phyloP scores from a whole-genome alignment of 2,797 vertebrate genomes.

The Rhinogobio ventralis region DNA sequence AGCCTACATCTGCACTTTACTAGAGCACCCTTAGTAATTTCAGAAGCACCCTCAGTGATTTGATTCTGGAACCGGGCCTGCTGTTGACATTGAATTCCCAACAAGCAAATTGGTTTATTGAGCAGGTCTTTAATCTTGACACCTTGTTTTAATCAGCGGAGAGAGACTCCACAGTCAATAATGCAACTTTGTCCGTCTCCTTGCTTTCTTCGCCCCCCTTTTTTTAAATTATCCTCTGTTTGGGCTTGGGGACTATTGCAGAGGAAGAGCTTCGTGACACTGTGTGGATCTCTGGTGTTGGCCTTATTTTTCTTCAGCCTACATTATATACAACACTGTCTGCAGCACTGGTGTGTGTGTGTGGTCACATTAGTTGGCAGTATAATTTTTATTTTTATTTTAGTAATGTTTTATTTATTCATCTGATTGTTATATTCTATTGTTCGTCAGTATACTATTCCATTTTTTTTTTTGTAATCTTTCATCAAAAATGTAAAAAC shows the following conservation, averaged over 20 bases:
- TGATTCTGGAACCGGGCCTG: too few species aligned
- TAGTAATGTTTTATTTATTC: too few species aligned
- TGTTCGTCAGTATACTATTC: background rate
- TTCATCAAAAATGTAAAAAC: background rate
- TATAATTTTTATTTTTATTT: too few species aligned
- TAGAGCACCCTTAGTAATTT: too few species aligned
- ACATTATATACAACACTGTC: constrained; percentile 38
- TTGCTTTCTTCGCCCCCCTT: background rate
- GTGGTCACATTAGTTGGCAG: too few species aligned
- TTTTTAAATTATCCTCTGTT: background rate
- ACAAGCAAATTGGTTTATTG: constrained; percentile 69
- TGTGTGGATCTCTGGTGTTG: constrained; percentile 29
- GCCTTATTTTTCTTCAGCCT: constrained; percentile 46
- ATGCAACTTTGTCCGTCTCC: constrained; percentile 12
- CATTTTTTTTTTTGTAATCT: background rate
- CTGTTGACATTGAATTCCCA: constrained; percentile 54
- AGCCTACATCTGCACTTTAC: too few species aligned
- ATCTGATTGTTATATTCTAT: background rate
- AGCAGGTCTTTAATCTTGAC: constrained; percentile 68
- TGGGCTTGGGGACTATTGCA: constrained; percentile 38
- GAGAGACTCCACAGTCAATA: constrained; percentile 59
- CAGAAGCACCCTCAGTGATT: too few species aligned
- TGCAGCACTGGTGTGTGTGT: background rate
- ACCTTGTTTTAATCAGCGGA: constrained; percentile 71
- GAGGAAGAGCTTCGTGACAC: constrained; percentile 33